A percentile compares a stretch with the other conserved stretches of the same genome.
Evolutionary conservation across 2,113 vertebrate genomes (phyloP).

Genomic region (Anser cygnoides): DNA sequence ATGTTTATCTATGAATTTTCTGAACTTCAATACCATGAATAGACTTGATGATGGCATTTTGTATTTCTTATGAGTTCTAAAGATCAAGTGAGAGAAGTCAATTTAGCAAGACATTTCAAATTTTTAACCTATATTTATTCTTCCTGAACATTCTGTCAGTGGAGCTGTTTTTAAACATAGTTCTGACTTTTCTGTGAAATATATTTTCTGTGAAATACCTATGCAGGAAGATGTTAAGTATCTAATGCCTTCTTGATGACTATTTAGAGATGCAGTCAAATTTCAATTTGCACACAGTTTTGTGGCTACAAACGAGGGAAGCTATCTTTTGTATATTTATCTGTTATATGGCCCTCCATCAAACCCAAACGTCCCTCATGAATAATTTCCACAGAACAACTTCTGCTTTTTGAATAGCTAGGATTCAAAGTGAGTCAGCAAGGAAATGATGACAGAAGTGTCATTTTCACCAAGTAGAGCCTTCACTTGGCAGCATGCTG

Average conservation of each 20-base stretch:
- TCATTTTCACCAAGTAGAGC: neutral
- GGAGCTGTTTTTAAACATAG: neutral
- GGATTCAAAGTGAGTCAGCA: neutral
- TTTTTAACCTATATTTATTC: slow-evolving; percentile 12
- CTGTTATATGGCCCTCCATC: neutral
- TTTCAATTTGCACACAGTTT: neutral
- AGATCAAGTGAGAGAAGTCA: slow-evolving; percentile 8
- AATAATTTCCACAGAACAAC: neutral
- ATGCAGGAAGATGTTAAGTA: neutral
- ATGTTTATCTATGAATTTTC: neutral
- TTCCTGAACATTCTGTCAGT: neutral
- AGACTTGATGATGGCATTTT: neutral
- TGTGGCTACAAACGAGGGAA: neutral
- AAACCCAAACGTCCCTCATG: neutral
- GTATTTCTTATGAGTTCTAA: slow-evolving; percentile 16
- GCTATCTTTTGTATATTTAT: neutral
- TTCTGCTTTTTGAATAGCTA: neutral
- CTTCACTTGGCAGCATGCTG: neutral
- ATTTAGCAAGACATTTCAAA: neutral
- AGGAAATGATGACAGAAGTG: neutral
- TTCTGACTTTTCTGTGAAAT: neutral
- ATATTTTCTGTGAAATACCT: neutral
- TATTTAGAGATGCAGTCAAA: neutral
- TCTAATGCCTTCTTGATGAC: neutral
- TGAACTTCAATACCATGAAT: neutral